Conservation (phyloP, 2,888 invertebrate species). For the Luffia ferchaultella region DNA sequence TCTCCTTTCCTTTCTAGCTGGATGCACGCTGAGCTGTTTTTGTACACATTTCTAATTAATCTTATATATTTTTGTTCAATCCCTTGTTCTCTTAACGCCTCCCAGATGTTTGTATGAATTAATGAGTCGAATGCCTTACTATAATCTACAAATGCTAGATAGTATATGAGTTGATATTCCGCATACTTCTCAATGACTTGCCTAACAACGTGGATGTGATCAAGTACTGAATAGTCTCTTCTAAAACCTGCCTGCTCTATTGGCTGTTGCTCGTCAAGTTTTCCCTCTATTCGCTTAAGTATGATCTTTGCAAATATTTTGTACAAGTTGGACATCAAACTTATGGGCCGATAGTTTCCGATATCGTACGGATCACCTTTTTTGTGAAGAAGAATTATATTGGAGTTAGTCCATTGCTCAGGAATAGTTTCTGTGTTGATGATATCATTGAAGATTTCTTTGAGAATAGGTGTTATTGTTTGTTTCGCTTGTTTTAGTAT, state of each 20-base stretch:
- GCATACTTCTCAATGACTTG: constrained; percentile 9
- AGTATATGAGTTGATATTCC: constrained; percentile 7
- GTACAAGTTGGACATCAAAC: constrained; percentile 19
- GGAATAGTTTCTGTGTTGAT: constrained; percentile 9
- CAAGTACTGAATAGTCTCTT: constrained; percentile 12
- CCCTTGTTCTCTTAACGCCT: constrained; percentile 4
- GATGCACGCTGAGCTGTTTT: no score
- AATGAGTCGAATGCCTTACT: constrained; percentile 10
- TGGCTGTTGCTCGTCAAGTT: constrained; percentile 16
- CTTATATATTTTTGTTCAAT: constrained; percentile 7
- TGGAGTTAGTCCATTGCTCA: constrained; percentile 13
- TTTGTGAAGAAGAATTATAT: no score
- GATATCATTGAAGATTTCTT: constrained; percentile 14
- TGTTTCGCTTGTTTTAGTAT: constrained; percentile 5
- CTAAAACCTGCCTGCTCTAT: constrained; percentile 18
- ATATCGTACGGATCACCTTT: constrained; percentile 16
- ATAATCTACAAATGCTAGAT: constrained; percentile 9
- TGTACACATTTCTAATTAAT: constrained; percentile 4
- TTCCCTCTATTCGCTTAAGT: constrained; percentile 9
- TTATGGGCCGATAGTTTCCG: constrained; percentile 17
- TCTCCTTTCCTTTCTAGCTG: no score
- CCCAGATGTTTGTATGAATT: no score
- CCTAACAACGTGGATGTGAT: constrained; percentile 16
- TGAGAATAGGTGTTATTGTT: constrained; percentile 4
- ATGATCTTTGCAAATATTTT: constrained; percentile 19